phyloP scores from a whole-genome alignment of 2,113 vertebrate genomes.

The Centrocercus urophasianus region DNA sequence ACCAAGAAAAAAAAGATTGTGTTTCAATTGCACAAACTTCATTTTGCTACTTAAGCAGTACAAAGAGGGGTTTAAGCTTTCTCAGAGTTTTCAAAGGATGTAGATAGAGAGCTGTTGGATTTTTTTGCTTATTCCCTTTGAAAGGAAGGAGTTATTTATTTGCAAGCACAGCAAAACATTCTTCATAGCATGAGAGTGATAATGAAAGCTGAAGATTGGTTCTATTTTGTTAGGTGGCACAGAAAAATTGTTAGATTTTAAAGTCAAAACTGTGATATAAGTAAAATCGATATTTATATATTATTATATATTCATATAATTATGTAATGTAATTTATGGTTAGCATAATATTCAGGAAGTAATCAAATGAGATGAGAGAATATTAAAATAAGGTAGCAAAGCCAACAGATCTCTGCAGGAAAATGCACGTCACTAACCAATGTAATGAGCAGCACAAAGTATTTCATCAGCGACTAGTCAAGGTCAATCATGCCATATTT shows the following conservation, averaged over 20 bases:
- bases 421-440: not conserved
- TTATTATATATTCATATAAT: not conserved
- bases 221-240: not conserved
- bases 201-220: not conserved
- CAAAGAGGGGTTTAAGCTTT: not conserved
- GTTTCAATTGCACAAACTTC: not conserved
- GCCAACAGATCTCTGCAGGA: not conserved
- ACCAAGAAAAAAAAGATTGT: not conserved
- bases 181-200: not conserved
- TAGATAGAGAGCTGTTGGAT: rapidly evolving
- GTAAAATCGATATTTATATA: not conserved
- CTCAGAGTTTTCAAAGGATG: not conserved
- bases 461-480: slow-evolving; percentile 19
- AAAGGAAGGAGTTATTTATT: not conserved
- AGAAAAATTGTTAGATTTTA: not conserved
- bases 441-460: not conserved
- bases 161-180: not conserved
- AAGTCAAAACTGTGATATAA: not conserved
- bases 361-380: not conserved
- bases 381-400: not conserved
- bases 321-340: not conserved
- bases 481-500: slow-evolving; percentile 12
- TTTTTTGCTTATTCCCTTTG: not conserved
- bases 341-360: not conserved
- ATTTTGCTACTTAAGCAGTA: not conserved